Percentiles rank a stretch among this genome's conserved stretches.
These are phyloP conservation scores for Cyanoramphus novaezelandiae DNA, from an alignment of 2,113 vertebrate species.

Conservation along the genomic window DNA sequence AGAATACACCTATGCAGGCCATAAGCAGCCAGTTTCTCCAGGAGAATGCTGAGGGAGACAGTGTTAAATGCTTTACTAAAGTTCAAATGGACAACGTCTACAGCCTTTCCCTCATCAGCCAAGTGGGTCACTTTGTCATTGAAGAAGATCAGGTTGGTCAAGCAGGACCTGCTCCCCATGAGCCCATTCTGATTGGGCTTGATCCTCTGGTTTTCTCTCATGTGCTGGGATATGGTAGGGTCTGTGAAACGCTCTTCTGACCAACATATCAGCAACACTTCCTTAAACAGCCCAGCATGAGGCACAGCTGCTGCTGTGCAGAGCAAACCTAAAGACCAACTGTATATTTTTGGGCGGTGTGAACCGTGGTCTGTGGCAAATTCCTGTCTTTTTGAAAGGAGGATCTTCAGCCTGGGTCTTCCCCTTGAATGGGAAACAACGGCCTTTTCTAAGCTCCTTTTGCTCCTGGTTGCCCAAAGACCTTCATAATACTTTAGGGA, in stretches of 20 bases:
- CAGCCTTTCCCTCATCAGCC: neutral
- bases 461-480: neutral
- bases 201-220: neutral
- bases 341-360: neutral
- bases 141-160: neutral
- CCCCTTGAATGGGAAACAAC: neutral
- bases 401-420: neutral
- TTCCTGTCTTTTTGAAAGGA: neutral
- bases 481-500: neutral
- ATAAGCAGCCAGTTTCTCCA: neutral
- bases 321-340: neutral
- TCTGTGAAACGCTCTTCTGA: neutral
- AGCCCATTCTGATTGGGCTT: neutral
- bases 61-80: neutral
- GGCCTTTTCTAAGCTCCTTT: neutral
- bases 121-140: neutral
- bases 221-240: neutral
- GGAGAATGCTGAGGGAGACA: neutral
- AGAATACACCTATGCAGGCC: neutral
- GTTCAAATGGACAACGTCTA: neutral
- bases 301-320: neutral
- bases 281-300: neutral
- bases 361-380: neutral
- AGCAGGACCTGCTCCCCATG: neutral
- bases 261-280: neutral